Base-by-base conservation (phyloP, 1,140 invertebrate genomes). In the Saxidomus purpurata region DNA sequence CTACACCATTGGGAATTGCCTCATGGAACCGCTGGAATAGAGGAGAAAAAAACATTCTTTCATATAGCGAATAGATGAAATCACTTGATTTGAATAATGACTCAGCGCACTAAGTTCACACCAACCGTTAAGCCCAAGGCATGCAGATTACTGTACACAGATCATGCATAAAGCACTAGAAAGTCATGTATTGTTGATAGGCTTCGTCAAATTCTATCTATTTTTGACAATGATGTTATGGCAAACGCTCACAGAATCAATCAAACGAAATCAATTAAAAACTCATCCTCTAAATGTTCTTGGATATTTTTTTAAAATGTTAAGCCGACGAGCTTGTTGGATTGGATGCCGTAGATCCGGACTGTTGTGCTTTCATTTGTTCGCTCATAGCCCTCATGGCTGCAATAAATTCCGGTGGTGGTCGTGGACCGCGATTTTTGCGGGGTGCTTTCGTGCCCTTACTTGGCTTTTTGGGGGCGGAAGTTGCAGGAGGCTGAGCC, bases 341-440 rank as follows among this genome's bases (percentile, higher is more conserved):
- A 55, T 63, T 63, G 4, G 43, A 43, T 43, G 4, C 6, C 15
- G 43, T 8, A 43, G 55, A 19, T 59, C 55, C 55, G 6, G 55
- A 59, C 22, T 19, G 25, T 47, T 83, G 80, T 8, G 82, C 61
- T 43, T 22, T 49, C 82, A 84, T 71, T 36, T 84, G 36, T n/a
- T 34, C 82, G 25, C 67, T 63, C 82, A 84, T 84, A 31, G 82
- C 82, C n/a, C 47, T 84, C 61, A 84, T 67, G 19, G 82, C 82
- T 31, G 63, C 61, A 71, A 84, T 71, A 47, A 84, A 84, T 38
- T 69, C 82, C 28, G 63, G 63, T 67, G 82, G 82, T 19, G 82
- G 82, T 22, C 82, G 38, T 36, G 63, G 82, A 3, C 34, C 36
- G 4, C 4, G 76, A 36, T 34, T 34, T 8, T 4, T 11, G 31